Conservation (phyloP, 2,888 invertebrate species). For the Schrankia costaestrigalis region DNA sequence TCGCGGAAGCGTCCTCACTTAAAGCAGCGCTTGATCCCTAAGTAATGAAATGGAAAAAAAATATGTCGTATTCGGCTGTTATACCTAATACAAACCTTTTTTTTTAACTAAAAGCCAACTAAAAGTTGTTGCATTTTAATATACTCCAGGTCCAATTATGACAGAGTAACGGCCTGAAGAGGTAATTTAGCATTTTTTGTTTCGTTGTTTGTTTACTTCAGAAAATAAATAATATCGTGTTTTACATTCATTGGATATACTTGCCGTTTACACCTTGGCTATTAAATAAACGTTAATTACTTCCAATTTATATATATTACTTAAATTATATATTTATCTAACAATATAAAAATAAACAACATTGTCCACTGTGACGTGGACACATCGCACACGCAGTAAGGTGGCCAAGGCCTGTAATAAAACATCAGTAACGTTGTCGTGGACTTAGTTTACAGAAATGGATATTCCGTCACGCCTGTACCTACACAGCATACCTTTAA, state of each 20-base stretch:
- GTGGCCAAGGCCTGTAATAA: slow-evolving; percentile 42
- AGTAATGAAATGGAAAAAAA: too few relatives aligned
- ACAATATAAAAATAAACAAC: slow-evolving; percentile 33
- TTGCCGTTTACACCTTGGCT: too few relatives aligned
- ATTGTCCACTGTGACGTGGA: slow-evolving; percentile 25
- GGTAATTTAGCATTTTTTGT: too few relatives aligned
- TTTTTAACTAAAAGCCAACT: too few relatives aligned
- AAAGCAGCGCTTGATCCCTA: too few relatives aligned
- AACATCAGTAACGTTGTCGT: slow-evolving; percentile 20
- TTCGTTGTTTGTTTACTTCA: background rate
- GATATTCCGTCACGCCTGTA: slow-evolving; percentile 41
- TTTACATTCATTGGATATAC: background rate
- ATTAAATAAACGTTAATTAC: slow-evolving; percentile 24
- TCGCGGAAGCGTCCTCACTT: too few relatives aligned
- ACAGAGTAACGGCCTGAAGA: too few relatives aligned
- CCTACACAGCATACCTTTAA: slow-evolving; percentile 43
- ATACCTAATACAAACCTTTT: too few relatives aligned
- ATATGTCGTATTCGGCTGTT: too few relatives aligned
- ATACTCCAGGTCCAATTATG: too few relatives aligned
- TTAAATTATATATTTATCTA: slow-evolving; percentile 8
- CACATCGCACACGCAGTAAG: slow-evolving; percentile 34
- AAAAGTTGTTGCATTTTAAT: too few relatives aligned
- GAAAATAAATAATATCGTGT: background rate
- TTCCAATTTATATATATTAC: too few relatives aligned
- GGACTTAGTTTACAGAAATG: slow-evolving; percentile 32